These are phyloP conservation scores for Psittacula cyanocephala DNA, from an alignment of 2,113 vertebrate genomes.

Conservation along the genomic window DNA sequence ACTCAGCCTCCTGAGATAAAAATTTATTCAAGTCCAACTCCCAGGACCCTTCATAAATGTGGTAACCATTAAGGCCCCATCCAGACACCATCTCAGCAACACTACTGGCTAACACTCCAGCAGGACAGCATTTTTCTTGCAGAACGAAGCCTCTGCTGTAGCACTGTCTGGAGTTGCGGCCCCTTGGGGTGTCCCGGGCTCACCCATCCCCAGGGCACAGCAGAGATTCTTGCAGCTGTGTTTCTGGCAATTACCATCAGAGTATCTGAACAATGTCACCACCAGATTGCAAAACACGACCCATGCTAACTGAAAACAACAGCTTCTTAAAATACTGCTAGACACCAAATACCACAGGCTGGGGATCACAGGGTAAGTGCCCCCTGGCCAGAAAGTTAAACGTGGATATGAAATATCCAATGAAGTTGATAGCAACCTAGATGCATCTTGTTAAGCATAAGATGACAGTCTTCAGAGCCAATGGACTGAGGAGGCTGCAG, in stretches of 20 bases:
- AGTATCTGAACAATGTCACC: not conserved
- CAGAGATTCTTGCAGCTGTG: not conserved
- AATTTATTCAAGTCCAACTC: not conserved
- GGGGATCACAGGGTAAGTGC: not conserved
- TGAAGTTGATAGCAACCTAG: not conserved
- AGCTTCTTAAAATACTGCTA: not conserved
- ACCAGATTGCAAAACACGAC: not conserved
- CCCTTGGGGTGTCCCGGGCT: not conserved
- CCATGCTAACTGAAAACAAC: not conserved
- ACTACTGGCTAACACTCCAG: rapidly evolving
- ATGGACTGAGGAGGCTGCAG: not conserved
- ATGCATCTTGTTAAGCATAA: not conserved
- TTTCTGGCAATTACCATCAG: not conserved
- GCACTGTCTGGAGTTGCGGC: rapidly evolving
- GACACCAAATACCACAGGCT: not conserved
- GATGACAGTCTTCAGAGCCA: not conserved
- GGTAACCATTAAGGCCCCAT: not conserved
- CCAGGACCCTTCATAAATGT: not conserved
- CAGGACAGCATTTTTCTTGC: not conserved
- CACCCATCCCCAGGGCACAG: not conserved
- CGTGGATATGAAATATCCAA: not conserved
- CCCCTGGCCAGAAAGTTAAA: not conserved
- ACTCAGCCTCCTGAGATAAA: not conserved
- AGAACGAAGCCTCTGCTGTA: not conserved
- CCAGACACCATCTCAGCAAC: not conserved